A percentile compares a stretch with the other conserved stretches of the same genome.
phyloP scores from a whole-genome alignment of 2,888 invertebrate species.

The Amphipoea lucens region DNA sequence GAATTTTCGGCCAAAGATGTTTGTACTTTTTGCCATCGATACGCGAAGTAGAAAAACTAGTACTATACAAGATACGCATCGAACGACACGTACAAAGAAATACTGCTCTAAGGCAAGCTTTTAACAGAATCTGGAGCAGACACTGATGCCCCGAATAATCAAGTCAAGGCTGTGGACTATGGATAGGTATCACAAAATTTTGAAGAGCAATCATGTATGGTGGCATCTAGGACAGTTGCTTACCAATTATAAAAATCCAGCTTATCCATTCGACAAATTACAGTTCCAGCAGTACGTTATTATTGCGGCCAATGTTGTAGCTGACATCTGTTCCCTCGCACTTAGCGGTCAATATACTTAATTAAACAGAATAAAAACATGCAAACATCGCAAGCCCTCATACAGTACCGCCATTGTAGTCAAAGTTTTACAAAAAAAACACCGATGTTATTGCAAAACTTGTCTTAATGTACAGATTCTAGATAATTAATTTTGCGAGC shows the following conservation, averaged over 20 bases:
- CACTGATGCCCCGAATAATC: background rate
- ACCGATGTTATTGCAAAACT: background rate
- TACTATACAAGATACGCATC: background rate
- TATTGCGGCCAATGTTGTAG: background rate
- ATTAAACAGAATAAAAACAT: background rate
- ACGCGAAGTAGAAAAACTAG: background rate
- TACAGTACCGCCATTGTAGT: background rate
- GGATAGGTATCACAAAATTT: background rate
- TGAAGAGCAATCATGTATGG: background rate
- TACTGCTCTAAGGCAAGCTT: background rate
- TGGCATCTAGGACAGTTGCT: background rate
- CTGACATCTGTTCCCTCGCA: background rate
- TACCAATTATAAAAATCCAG: background rate
- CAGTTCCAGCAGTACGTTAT: background rate
- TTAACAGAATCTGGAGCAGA: background rate
- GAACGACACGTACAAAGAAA: background rate
- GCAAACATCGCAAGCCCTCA: background rate
- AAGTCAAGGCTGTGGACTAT: background rate
- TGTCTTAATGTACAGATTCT: background rate
- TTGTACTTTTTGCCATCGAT: background rate
- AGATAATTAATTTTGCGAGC: background rate
- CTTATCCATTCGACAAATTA: background rate
- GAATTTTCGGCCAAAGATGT: background rate
- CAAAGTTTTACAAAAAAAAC: background rate
- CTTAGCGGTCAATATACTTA: background rate